Evolutionary conservation across 2,888 invertebrate genomes (phyloP).

Genomic region (Helicoverpa assulta): DNA sequence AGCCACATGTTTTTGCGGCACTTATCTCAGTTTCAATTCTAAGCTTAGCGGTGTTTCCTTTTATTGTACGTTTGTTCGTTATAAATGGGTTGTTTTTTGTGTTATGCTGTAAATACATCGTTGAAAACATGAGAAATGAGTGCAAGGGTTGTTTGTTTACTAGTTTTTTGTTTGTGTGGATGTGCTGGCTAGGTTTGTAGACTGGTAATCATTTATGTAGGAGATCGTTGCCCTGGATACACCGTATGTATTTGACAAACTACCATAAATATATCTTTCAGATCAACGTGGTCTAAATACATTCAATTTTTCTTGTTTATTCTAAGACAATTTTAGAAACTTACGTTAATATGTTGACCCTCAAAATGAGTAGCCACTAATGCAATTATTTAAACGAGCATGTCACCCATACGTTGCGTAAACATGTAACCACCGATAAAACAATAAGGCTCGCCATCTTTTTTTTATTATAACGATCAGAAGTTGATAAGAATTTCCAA

Average conservation of each 20-base stretch:
- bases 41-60: conserved; percentile 39
- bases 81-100: conserved; percentile 16
- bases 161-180: background rate
- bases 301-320: no score
- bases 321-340: no score
- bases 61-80: conserved; percentile 28
- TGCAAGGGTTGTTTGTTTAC: conserved; percentile 2
- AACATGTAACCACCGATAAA: background rate
- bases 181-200: background rate
- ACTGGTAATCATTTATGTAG: no score
- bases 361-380: no score
- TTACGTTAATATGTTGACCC: no score
- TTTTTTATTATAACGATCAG: background rate
- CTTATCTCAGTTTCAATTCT: conserved; percentile 56
- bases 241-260: no score
- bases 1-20: conserved; percentile 54
- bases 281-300: no score
- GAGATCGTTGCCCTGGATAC: no score
- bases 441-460: background rate
- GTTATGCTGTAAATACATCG: conserved; percentile 7
- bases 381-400: no score
- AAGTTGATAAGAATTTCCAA: conserved; percentile 2
- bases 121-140: background rate
- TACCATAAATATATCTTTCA: no score
- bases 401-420: background rate